Conservation (phyloP, 1,140 invertebrate genomes). For the Halyomorpha halys region DNA sequence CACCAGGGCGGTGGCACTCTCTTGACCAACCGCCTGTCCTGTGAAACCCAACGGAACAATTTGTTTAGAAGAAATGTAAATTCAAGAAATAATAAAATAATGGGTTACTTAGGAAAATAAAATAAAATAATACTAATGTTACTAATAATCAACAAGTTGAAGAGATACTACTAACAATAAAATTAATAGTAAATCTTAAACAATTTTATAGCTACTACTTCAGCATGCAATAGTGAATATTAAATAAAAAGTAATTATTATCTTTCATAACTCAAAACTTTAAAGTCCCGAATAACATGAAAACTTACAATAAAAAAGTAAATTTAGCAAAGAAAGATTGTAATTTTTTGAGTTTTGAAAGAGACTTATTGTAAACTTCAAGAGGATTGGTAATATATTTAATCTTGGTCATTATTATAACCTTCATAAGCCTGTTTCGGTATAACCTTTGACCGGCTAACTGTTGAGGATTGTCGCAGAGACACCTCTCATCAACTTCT, state of each 20-base stretch:
- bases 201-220: not conserved
- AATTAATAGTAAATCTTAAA: too few relatives aligned
- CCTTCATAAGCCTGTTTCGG: constrained; percentile 16
- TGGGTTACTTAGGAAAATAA: not conserved
- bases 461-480: not conserved
- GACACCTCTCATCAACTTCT: constrained; percentile 15
- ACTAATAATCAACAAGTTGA: not conserved
- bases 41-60: constrained; percentile 25
- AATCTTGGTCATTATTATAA: constrained; percentile 20
- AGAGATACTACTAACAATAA: not conserved
- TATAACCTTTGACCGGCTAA: constrained; percentile 17
- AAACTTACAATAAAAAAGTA: not conserved
- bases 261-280: constrained; percentile 10
- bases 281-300: not conserved
- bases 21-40: constrained; percentile 24
- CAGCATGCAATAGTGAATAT: not conserved
- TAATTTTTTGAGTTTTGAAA: not conserved
- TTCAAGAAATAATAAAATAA: not conserved
- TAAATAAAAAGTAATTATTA: not conserved
- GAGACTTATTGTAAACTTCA: not conserved
- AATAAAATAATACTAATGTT: not conserved
- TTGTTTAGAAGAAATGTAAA: constrained; percentile 19
- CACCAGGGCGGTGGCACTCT: constrained; percentile 20
- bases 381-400: constrained; percentile 10
- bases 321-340: not conserved